Percentiles rank a stretch among this genome's conserved stretches.
phyloP scores from a whole-genome alignment of 2,888 invertebrate genomes.

The Cinara cedri region DNA sequence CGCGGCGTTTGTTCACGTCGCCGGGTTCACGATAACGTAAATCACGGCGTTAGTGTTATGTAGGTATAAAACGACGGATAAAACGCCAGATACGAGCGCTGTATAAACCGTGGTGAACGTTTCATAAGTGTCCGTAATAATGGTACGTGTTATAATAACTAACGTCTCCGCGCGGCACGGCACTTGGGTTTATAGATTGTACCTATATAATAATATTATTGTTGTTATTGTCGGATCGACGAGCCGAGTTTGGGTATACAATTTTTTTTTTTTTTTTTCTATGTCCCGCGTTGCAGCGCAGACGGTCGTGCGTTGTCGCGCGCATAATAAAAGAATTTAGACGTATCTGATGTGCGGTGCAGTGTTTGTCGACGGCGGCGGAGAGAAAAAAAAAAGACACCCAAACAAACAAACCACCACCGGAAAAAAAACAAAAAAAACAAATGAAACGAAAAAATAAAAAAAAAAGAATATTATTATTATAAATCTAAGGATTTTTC shows the following conservation, averaged over 20 bases:
- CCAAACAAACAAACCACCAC: not conserved
- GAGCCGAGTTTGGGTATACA: too few relatives aligned
- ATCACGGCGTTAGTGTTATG: too few relatives aligned
- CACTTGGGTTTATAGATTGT: too few relatives aligned
- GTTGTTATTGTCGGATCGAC: too few relatives aligned
- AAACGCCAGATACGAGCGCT: too few relatives aligned
- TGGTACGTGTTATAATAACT: not conserved
- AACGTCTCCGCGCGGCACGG: not conserved
- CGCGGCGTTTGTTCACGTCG: too few relatives aligned
- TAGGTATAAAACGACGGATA: too few relatives aligned
- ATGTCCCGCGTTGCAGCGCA: not conserved
- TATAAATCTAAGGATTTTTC: slow-evolving; percentile 12
- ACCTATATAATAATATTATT: too few relatives aligned
- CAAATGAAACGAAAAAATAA: slow-evolving; percentile 10
- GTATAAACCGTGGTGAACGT: too few relatives aligned
- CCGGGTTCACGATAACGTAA: too few relatives aligned
- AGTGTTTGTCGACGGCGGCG: not conserved
- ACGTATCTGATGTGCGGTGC: not conserved
- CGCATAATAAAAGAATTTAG: slow-evolving; percentile 22
- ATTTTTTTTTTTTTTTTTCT: not conserved
- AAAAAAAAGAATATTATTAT: slow-evolving; percentile 1
- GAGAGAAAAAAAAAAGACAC: not conserved
- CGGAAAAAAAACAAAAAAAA: not conserved
- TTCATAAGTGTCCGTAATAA: not conserved
- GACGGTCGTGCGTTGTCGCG: slow-evolving; percentile 7